Base-by-base conservation (phyloP, 2,888 invertebrate genomes). In the Idaea biselata region DNA sequence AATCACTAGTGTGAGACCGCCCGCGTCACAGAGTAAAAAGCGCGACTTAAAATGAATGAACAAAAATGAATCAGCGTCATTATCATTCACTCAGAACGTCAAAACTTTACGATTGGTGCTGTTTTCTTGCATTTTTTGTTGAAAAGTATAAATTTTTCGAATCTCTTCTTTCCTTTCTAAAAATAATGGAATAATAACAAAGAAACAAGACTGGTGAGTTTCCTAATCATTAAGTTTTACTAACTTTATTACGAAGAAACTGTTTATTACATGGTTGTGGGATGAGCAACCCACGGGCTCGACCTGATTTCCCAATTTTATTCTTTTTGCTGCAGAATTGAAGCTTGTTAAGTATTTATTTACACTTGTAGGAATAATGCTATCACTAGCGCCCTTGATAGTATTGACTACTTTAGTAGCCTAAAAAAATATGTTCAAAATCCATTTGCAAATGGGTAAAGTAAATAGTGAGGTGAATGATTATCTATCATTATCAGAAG, bases 161-260 rank as follows among this genome's bases (percentile, higher is more conserved):
- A 44, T 44, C 5, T 44, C 44, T 14, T 14, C 11, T 44, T 44
- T 44, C 14, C 6, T 44, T 11, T 63, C 53, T n/a, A 18, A 17
- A 44, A 44, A 44, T 11, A 44, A 44, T 44, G 44, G 44, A 14
- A 44, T 11, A 11, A 44, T 44, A 44, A 44, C 44, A 17, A 58
- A 44, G 16, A 58, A 17, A 55, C 60, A 72, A 75, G 72, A 73
- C 73, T 74, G 74, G 75, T 75, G 62, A 73, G 75, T 70, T 61
- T 6, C 25, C 6, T 32, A 31, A n/a, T 16, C 7, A 6, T 16
- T n/a, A 4, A 17, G 56, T 56, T 17, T 56, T 55, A 16, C 18
- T 56, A 44, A 11, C 5, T 44, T 0, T 44, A 11, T 56, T 56
- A 18, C 18, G 18, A 18, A 25, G 3, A 25, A 25, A 25, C 3